Evolutionary conservation across 2,888 invertebrate genomes (phyloP), one percentile per base, ranked within the genome.

Genomic region (Lycaena phlaeas): DNA sequence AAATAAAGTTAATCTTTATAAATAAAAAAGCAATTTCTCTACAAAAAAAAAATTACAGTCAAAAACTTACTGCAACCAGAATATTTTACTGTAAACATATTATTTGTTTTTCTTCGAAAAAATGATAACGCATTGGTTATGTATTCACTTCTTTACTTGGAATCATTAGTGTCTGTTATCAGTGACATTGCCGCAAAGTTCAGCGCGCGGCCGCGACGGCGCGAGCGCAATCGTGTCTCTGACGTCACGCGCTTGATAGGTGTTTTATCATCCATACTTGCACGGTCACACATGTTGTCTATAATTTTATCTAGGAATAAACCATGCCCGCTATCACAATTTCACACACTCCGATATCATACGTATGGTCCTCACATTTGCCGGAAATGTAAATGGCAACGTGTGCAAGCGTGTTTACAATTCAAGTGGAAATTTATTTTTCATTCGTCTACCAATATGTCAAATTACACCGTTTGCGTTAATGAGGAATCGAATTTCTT

Each of bases 161-260:
- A 62, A 68, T 69, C 59, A 62, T 64, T 66, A 65, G 64, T 59
- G 54, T 59, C 49, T 34, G 59, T 71, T 73, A 78, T 77, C 77
- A 66, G 65, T 59, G 63, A 61, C 68, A 69, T 68, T 72, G 75
- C 68, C 71, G 65, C 66, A 61, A 64, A 70, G 76, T 74, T 71
- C 71, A 73, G 67, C 61, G 61, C 38, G 26, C 29, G 31, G 37
- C 49, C 53, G 49, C 48, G 49, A 51, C 46, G 48, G 52, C 49
- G 49, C 47, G 44, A 45, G 50, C 45, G 48, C 65, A 61, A 63
- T 60, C 62, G 62, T 57, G 41, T n/a, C 51, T 48, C 48, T 74
- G 75, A 81, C 78, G 78, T 81, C 77, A 79, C 61, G 45, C 51
- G 55, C 57, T 59, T 63, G 68, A 73, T 74, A 71, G 60, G 53